A percentile compares a stretch with the other conserved stretches of the same genome.
Conservation (phyloP, 2,888 invertebrate species). For the Melinaea menophilus region DNA sequence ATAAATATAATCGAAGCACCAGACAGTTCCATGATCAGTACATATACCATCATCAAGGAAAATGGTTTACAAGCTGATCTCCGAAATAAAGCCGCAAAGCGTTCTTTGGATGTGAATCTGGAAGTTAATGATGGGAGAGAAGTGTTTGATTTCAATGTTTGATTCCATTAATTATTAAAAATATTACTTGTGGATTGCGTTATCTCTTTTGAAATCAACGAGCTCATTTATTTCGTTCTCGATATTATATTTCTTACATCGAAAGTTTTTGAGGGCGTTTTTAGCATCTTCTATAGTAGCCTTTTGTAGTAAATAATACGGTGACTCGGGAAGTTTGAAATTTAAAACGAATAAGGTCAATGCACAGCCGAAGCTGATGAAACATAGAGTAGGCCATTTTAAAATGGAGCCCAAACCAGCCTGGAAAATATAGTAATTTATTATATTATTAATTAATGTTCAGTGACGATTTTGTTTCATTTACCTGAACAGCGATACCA, state of each 20-base stretch:
- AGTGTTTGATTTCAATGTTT: too few relatives aligned
- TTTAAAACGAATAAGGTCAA: conserved; percentile 35
- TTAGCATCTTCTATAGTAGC: conserved; percentile 34
- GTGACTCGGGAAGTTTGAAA: conserved; percentile 51
- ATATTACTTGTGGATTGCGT: conserved; percentile 51
- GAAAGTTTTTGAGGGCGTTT: conserved; percentile 40
- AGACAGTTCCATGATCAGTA: conserved; percentile 41
- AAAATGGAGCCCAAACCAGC: conserved; percentile 43
- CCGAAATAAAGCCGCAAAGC: conserved; percentile 37
- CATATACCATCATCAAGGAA: conserved; percentile 39
- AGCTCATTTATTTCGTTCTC: conserved; percentile 47
- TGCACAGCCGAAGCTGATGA: conserved; percentile 37
- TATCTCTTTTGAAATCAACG: conserved; percentile 47
- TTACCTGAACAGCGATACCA: conserved; percentile 75
- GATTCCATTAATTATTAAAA: too few relatives aligned
- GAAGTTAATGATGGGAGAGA: too few relatives aligned
- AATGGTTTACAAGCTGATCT: conserved; percentile 48
- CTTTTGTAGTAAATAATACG: conserved; percentile 48
- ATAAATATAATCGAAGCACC: conserved; percentile 47
- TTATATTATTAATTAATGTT: not conserved
- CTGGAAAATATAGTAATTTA: conserved; percentile 38
- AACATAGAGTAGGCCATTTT: conserved; percentile 45
- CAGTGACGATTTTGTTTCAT: not conserved
- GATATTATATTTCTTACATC: conserved; percentile 41
- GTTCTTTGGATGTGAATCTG: conserved; percentile 40